Base-by-base conservation (phyloP, 2,797 vertebrate species). In the Rallus crepitans region DNA sequence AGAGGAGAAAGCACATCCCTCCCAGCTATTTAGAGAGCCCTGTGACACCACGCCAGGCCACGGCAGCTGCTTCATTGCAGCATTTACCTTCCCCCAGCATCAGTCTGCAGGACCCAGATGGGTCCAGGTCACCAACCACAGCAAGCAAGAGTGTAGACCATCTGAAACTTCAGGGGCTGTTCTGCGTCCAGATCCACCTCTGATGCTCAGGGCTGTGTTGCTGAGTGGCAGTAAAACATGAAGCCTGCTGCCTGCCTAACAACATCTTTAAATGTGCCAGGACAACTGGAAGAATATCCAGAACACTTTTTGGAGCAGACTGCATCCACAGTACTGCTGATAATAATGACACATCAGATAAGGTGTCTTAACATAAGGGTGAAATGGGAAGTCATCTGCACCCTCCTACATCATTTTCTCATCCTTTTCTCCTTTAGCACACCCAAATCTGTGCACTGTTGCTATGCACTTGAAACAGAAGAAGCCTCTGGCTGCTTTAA, bases 1-100 rank as follows among this genome's bases (percentile, higher is more conserved):
- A 77, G 39, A 65, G 18, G 15, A 73, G 9, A 39, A 39, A 24
- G 8, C 10, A 6, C 7, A 4, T 24, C 27, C 8, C 4, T 40
- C 20, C 9, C 50, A 69, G 31, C 7, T 40, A 30, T 18, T 39
- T 28, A 57, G 39, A 55, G 24, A 69, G 15, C 18, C 50, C 31
- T 9, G 0, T 0, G 2, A 42, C 56, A 17, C 39, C 12, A 4
- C 8, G 21, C 8, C 35, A 37, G 21, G 20, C 33, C 9, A 7
- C 33, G 28, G 7, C 4, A 3, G 16, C 25, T 8, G 2, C 11
- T 8, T 11, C 15, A 6, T 2, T 21, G 21, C 18, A 80, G 60
- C 25, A 20, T 69, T 80, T 52, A 8, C 9, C 20, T 37, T 66
- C 31, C 12, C 11, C 30, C 56, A 63, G 9, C 50, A 68, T 35